These are phyloP conservation scores for Cheirogaleus medius DNA, from an alignment of 2,113 vertebrate genomes.

Conservation along the genomic window DNA sequence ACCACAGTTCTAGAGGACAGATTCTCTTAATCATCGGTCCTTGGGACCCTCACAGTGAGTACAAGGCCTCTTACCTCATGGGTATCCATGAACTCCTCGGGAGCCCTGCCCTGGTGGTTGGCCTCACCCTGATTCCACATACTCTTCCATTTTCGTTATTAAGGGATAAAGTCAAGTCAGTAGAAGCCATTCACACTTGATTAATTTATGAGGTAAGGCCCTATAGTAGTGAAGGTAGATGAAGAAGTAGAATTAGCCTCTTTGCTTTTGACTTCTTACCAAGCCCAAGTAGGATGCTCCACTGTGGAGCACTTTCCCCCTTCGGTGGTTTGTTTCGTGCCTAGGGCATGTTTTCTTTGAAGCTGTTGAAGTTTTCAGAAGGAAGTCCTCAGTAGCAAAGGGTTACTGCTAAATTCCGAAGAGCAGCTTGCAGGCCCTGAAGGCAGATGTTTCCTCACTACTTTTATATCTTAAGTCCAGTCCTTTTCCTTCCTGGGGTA, in stretches of 20 bases:
- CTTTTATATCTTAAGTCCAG: not conserved
- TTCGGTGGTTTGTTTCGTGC: not conserved
- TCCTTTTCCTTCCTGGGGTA: constrained; percentile 58
- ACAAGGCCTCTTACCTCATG: not conserved
- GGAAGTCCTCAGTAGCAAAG: not conserved
- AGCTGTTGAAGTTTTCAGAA: constrained; percentile 15
- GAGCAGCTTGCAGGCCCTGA: not conserved
- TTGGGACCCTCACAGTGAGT: not conserved
- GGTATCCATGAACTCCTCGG: not conserved
- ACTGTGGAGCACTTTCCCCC: not conserved
- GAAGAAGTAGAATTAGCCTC: not conserved
- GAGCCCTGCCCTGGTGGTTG: not conserved
- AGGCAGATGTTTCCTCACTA: constrained; percentile 63
- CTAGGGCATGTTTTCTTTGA: constrained; percentile 5
- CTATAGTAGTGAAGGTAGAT: not conserved
- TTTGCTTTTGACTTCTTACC: constrained; percentile 7
- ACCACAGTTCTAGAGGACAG: not conserved
- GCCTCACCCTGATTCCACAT: not conserved
- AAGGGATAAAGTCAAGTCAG: not conserved
- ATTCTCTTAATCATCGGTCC: not conserved
- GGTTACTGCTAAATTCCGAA: not conserved
- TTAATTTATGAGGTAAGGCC: not conserved
- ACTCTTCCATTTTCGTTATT: not conserved
- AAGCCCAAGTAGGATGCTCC: not conserved
- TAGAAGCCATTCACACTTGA: not conserved